phyloP scores from a whole-genome alignment of 2,113 vertebrate species.

The Numenius arquata region DNA sequence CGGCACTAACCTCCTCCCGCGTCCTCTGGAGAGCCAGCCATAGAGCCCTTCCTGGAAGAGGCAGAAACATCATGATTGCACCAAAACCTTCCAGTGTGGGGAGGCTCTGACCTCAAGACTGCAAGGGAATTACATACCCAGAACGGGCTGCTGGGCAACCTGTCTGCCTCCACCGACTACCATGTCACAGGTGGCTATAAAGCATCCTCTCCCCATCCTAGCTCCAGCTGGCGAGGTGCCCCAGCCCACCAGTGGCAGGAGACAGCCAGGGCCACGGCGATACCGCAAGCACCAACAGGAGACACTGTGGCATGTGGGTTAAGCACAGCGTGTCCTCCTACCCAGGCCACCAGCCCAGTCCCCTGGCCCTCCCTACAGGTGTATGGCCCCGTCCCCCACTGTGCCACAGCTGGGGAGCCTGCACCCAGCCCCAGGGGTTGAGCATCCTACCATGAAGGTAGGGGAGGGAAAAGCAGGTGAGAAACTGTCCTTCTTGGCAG shows the following conservation, averaged over 20 bases:
- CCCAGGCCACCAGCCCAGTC: background rate
- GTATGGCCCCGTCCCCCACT: rapidly evolving
- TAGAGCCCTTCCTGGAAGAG: background rate
- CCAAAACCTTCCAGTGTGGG: rapidly evolving
- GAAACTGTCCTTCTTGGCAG: background rate
- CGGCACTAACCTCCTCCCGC: rapidly evolving
- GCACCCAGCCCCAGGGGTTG: background rate
- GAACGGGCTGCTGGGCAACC: rapidly evolving
- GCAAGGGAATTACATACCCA: background rate
- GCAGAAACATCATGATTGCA: background rate
- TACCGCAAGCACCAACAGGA: background rate
- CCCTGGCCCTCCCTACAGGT: background rate
- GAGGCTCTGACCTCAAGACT: background rate
- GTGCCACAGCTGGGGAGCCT: background rate
- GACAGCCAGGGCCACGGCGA: rapidly evolving
- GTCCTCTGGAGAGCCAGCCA: background rate
- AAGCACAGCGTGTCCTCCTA: background rate
- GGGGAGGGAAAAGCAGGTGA: background rate
- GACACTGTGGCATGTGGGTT: rapidly evolving
- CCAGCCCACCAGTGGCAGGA: rapidly evolving
- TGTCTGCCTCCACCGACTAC: background rate
- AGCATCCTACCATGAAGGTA: background rate
- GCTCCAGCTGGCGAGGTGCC: background rate
- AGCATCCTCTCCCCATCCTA: background rate
- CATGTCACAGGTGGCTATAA: rapidly evolving